A percentile compares a stretch with the other conserved stretches of the same genome.
Evolutionary conservation across 2,888 invertebrate genomes (phyloP).

Genomic region (Neocrepidodera transversa): DNA sequence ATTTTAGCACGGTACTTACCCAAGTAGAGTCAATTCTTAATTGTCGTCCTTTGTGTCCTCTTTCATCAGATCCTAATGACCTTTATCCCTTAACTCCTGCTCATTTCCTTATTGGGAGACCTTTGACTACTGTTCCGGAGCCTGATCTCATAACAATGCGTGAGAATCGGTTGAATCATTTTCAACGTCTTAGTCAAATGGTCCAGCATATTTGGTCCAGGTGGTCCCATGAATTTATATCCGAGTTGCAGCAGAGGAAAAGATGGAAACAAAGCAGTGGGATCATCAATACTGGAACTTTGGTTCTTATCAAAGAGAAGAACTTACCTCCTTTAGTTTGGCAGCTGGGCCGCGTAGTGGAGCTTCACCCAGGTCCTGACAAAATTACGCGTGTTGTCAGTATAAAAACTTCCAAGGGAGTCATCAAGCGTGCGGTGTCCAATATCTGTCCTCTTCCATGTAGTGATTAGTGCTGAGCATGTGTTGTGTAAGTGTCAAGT

Average conservation of each 20-base stretch:
- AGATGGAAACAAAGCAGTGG: constrained; percentile 33
- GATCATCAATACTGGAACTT: constrained; percentile 12
- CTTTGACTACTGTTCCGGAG: constrained; percentile 10
- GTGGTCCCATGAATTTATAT: constrained; percentile 38
- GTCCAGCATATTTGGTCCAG: constrained; percentile 31
- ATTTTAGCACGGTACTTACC: constrained; percentile 41
- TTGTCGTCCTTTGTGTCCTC: constrained; percentile 42
- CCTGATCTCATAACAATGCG: not conserved
- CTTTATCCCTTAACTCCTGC: constrained; percentile 31
- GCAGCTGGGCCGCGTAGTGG: constrained; percentile 13
- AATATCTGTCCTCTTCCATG: not conserved
- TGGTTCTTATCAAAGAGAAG: constrained; percentile 32
- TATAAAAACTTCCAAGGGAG: not conserved
- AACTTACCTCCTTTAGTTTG: constrained; percentile 24
- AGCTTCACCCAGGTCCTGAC: not conserved
- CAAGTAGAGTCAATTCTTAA: constrained; percentile 46
- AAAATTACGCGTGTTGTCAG: not conserved
- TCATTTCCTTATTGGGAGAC: constrained; percentile 32
- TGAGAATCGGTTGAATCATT: constrained; percentile 27
- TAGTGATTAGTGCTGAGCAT: not conserved
- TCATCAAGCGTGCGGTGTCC: not conserved
- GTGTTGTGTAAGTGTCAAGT: too few species aligned
- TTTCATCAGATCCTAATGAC: constrained; percentile 35
- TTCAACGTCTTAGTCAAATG: constrained; percentile 26
- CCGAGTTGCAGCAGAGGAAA: constrained; percentile 31